Evolutionary conservation across 2,113 vertebrate species (phyloP).

Genomic region (Anseranas semipalmata): DNA sequence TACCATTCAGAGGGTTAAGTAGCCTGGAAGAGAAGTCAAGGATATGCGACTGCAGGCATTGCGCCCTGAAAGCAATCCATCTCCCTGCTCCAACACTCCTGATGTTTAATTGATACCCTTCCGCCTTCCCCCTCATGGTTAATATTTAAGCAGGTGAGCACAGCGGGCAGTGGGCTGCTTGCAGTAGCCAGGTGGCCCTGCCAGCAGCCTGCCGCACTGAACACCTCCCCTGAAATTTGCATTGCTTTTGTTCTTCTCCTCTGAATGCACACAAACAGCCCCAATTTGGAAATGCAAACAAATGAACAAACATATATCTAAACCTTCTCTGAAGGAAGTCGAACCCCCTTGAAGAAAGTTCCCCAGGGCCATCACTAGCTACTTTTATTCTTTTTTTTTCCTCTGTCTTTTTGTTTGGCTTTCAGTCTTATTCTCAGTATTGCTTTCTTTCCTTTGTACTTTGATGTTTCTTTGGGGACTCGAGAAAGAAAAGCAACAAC

Average conservation of each 20-base stretch:
- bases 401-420: not conserved
- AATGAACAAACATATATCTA: conserved; percentile 19
- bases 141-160: conserved; percentile 51
- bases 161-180: not conserved
- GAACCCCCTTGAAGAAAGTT: conserved; percentile 46
- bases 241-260: conserved; percentile 55
- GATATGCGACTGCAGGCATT: rapidly evolving
- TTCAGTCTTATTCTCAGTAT: conserved; percentile 30
- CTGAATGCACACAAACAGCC: not conserved
- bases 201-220: not conserved
- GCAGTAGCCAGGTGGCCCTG: conserved; percentile 48
- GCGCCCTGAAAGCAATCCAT: not conserved
- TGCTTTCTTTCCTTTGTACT: conserved; percentile 55
- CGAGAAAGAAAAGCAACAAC: conserved; percentile 25
- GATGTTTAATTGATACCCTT: conserved; percentile 47
- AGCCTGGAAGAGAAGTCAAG: not conserved
- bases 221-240: conserved; percentile 48
- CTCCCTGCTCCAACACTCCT: not conserved
- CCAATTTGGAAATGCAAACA: conserved; percentile 52
- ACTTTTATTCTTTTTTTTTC: not conserved
- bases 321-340: conserved; percentile 63
- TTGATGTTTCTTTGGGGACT: conserved; percentile 56
- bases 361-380: not conserved
- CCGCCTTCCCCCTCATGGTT: not conserved
- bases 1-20: not conserved